phyloP scores from a whole-genome alignment of 1,140 invertebrate species.

The Drosophila tristis region DNA sequence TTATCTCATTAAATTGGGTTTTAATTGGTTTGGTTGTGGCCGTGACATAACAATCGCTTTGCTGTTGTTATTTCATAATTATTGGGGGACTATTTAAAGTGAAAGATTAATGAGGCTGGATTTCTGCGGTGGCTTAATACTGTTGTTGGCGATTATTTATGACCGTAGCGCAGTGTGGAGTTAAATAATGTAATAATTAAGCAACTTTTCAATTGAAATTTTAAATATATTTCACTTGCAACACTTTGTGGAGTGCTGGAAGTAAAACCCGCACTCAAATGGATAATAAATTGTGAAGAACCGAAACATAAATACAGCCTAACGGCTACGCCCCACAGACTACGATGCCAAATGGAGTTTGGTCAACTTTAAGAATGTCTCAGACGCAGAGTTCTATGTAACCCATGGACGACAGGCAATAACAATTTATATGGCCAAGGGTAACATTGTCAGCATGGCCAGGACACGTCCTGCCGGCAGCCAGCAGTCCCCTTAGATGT shows the following conservation, averaged over 20 bases:
- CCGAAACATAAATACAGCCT: conserved; percentile 41
- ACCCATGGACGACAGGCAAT: conserved; percentile 70
- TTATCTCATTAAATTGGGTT: conserved; percentile 45
- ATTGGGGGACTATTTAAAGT: conserved; percentile 47
- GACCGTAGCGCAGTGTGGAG: conserved; percentile 11
- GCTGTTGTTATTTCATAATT: conserved; percentile 44
- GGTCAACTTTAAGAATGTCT: conserved; percentile 55
- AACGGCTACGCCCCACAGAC: conserved; percentile 18
- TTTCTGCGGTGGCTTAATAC: conserved; percentile 51
- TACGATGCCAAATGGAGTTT: conserved; percentile 14
- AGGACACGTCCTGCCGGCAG: conserved; percentile 23
- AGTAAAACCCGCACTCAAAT: not conserved
- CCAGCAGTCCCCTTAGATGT: not conserved
- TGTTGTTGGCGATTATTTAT: conserved; percentile 45
- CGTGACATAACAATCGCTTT: not conserved
- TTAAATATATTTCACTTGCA: conserved; percentile 10
- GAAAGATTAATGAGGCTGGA: conserved; percentile 53
- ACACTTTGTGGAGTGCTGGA: not conserved
- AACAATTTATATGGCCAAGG: conserved; percentile 71
- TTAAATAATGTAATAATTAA: conserved; percentile 39
- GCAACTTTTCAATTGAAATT: conserved; percentile 28
- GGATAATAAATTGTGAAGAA: conserved; percentile 33
- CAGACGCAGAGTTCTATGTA: conserved; percentile 27
- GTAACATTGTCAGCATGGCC: conserved; percentile 57
- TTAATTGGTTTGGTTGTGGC: conserved; percentile 36